Evolutionary conservation across 2,888 invertebrate genomes (phyloP).

Genomic region (Terebella lapidaria): DNA sequence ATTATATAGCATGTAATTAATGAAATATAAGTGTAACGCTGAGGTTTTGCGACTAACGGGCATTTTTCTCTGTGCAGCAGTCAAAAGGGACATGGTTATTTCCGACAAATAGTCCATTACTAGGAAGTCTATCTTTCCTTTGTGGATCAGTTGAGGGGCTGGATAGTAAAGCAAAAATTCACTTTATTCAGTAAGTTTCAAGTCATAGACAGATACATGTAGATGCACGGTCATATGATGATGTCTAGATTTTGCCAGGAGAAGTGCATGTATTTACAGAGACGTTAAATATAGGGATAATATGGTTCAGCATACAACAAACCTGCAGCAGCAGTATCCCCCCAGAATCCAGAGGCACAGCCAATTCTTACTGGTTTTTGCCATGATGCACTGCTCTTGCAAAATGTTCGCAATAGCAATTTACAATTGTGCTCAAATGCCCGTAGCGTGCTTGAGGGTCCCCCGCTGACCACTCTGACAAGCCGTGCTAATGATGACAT

Average conservation of each 20-base stretch:
- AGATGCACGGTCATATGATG: neutral
- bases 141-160: conserved; percentile 56
- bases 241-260: too few relatives aligned
- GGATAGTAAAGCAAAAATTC: conserved; percentile 9
- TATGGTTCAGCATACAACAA: conserved; percentile 1
- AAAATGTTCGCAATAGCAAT: too few relatives aligned
- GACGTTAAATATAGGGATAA: too few relatives aligned
- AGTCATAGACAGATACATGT: neutral
- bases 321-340: conserved; percentile 57
- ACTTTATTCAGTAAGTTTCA: neutral
- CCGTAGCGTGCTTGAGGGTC: too few relatives aligned
- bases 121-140: conserved; percentile 54
- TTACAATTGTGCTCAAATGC: too few relatives aligned
- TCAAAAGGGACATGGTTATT: conserved; percentile 58
- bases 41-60: conserved; percentile 42
- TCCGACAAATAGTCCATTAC: conserved; percentile 58
- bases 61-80: conserved; percentile 53
- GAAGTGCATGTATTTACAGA: too few relatives aligned
- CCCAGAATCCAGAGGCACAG: conserved; percentile 59
- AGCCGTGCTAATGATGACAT: too few relatives aligned
- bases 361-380: conserved; percentile 48
- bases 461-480: too few relatives aligned
- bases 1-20: too few relatives aligned
- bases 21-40: too few relatives aligned
- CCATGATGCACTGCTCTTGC: too few relatives aligned